Evolutionary conservation across 2,888 invertebrate genomes (phyloP), one percentile per base, ranked within the genome.

Genomic region (Galeopsomyia nigrocyanea): DNA sequence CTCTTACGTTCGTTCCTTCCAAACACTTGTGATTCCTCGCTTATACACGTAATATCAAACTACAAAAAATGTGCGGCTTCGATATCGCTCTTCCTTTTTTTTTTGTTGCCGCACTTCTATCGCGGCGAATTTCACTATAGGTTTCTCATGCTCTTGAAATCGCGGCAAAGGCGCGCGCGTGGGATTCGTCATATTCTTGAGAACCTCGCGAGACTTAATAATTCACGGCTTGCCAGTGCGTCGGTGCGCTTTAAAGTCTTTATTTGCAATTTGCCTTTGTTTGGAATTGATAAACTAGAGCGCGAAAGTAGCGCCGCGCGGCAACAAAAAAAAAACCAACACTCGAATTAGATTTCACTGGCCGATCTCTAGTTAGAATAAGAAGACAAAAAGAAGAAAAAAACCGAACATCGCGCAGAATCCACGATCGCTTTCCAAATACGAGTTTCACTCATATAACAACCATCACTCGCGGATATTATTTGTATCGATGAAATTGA

Each of bases 51-150:
- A n/a, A n/a, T n/a, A n/a, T n/a, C n/a, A n/a, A n/a, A n/a, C n/a
- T n/a, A n/a, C n/a, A n/a, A n/a, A n/a, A n/a, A n/a, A n/a, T n/a
- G n/a, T n/a, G n/a, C n/a, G n/a, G n/a, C n/a, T n/a, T 39, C 39
- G 57, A 31, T 31, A 58, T 39, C 31, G 17, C 39, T 5, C 39
- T 2, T 39, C 7, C 13, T 13, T 39, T 55, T 21, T 17, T 51
- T 10, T 10, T 19, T 51, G 10, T 10, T 51, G 19, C 19, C 17
- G 10, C 17, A 14, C 47, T 61, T 47, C 22, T 39, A 21, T 49
- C 26, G n/a, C 14, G 51, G 58, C 31, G 61, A 67, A 22, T 72
- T 72, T 72, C 71, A 63, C 71, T 47, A 55, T 50, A 39, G 57
- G 17, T 61, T 72, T 72, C 71, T 67, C 71, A 67, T 46, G 51